These are phyloP conservation scores for Stenodema calcarata DNA, from an alignment of 2,888 invertebrate species.

Conservation along the genomic window DNA sequence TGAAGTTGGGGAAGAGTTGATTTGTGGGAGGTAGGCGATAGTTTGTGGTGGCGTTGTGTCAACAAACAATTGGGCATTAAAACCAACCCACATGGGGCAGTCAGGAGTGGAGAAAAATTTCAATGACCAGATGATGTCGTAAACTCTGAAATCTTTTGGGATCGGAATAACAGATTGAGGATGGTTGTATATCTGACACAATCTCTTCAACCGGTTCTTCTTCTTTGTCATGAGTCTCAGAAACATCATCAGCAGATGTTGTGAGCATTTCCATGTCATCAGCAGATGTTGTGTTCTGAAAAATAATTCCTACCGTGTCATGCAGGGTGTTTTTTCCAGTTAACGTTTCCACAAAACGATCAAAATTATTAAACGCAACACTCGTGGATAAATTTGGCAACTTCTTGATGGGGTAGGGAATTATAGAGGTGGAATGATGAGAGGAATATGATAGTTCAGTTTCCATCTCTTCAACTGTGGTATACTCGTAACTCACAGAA, in stretches of 20 bases:
- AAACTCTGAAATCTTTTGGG: too few relatives aligned
- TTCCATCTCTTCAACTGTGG: not conserved
- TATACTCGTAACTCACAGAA: not conserved
- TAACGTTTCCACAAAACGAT: conserved; percentile 59
- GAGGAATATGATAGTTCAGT: conserved; percentile 4
- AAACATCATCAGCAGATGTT: not conserved
- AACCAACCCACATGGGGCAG: not conserved
- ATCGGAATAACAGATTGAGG: not conserved
- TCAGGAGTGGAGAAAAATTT: not conserved
- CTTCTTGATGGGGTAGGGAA: not conserved
- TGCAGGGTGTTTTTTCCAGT: conserved; percentile 60
- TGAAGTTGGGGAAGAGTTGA: not conserved
- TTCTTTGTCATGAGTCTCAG: not conserved
- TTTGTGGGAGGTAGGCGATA: not conserved
- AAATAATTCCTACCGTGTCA: conserved; percentile 60
- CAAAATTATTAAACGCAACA: conserved; percentile 59
- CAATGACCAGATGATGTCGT: not conserved
- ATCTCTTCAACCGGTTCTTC: not conserved
- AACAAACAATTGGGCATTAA: not conserved
- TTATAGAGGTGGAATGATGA: not conserved
- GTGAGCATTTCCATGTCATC: not conserved
- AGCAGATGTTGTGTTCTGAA: conserved; percentile 53
- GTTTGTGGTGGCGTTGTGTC: not conserved
- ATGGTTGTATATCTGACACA: not conserved
- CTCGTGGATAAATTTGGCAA: not conserved